These are phyloP conservation scores for Pipistrellus pipistrellus DNA, from an alignment of 2,797 vertebrate species.

Conservation along the genomic window DNA sequence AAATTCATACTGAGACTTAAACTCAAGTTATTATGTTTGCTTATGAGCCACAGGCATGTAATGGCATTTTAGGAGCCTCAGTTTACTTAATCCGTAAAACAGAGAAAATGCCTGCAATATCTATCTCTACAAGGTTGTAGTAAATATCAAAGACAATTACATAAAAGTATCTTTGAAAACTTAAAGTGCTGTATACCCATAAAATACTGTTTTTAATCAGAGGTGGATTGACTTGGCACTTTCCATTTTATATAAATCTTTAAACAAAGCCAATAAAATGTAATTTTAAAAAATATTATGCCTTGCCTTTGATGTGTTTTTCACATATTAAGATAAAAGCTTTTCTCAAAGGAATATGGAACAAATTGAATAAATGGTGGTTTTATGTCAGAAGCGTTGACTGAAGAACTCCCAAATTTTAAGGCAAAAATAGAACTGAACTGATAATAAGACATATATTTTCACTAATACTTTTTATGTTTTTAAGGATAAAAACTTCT, in stretches of 20 bases:
- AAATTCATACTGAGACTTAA: neutral
- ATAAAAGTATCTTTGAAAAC: constrained; percentile 2
- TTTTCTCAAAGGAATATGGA: neutral
- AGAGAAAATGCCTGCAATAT: neutral
- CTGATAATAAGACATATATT: constrained; percentile 3
- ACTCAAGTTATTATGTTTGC: neutral
- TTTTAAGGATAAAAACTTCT: neutral
- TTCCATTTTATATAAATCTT: neutral
- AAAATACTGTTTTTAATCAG: constrained; percentile 16
- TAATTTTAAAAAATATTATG: neutral
- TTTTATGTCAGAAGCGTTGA: constrained; percentile 52
- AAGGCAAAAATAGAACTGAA: constrained; percentile 21
- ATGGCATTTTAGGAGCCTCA: neutral
- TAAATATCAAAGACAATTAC: neutral
- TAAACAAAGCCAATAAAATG: constrained; percentile 1
- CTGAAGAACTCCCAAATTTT: constrained; percentile 2
- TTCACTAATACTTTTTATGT: neutral
- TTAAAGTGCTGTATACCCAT: neutral
- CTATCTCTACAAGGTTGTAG: neutral
- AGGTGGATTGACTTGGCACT: neutral
- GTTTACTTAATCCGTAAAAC: neutral
- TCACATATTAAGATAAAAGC: constrained; percentile 49
- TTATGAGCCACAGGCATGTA: neutral
- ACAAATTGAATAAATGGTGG: constrained; percentile 6
- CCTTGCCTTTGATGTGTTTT: neutral